These are phyloP conservation scores for Argopecten irradians DNA, from an alignment of 1,140 invertebrate species.

Conservation along the genomic window DNA sequence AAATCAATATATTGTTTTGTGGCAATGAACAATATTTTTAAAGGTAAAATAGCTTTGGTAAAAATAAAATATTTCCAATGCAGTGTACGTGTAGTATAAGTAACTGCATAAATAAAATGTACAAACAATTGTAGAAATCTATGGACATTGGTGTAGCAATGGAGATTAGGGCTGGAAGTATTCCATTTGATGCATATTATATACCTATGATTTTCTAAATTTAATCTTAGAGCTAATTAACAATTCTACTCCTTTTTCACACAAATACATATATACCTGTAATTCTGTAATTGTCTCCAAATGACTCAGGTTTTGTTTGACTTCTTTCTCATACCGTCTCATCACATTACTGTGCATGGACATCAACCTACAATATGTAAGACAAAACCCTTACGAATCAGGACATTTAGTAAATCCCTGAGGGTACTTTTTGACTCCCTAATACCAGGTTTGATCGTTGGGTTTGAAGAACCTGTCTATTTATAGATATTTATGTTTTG, in stretches of 20 bases:
- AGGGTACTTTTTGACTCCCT: too few species aligned
- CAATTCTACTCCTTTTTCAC: neutral
- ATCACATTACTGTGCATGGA: constrained; percentile 66
- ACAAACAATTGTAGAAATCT: neutral
- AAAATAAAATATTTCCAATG: too few species aligned
- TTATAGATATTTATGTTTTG: too few species aligned
- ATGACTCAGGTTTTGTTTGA: constrained; percentile 64
- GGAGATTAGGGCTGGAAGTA: neutral
- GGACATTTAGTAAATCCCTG: neutral
- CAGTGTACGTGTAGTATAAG: neutral
- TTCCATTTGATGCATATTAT: too few species aligned
- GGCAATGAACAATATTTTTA: too few species aligned
- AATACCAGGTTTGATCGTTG: too few species aligned
- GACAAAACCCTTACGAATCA: neutral
- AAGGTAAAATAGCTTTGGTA: too few species aligned
- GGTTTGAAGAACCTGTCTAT: too few species aligned
- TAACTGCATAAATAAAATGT: neutral
- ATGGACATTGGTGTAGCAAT: neutral
- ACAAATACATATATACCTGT: constrained; percentile 57
- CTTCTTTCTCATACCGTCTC: constrained; percentile 68
- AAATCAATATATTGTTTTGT: neutral
- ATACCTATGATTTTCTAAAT: too few species aligned
- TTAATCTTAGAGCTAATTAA: too few species aligned
- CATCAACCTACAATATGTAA: constrained; percentile 56
- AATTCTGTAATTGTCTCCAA: constrained; percentile 64